Evolutionary conservation across 53 echinoderm and acorn worm genomes (phyloP).

Genomic region (Luidia sarsii): DNA sequence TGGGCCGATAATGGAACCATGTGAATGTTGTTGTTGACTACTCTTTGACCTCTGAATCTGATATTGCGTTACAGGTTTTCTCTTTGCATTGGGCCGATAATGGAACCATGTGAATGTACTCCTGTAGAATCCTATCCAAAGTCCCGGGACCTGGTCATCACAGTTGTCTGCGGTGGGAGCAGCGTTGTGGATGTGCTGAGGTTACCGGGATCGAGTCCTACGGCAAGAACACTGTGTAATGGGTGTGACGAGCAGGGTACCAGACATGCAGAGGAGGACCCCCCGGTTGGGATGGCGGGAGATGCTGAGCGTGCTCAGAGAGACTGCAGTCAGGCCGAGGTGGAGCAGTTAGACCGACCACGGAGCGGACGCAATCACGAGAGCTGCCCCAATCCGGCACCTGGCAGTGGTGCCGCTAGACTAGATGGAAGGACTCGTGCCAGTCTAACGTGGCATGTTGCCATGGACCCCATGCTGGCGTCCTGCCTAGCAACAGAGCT

Average conservation of each 20-base stretch:
- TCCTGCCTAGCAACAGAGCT: slow-evolving; percentile 67
- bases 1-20: no score
- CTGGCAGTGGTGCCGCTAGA: background rate
- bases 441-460: slow-evolving; percentile 1
- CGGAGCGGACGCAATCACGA: background rate
- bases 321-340: no score
- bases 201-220: background rate
- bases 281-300: no score
- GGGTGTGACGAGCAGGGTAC: no score
- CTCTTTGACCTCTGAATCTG: no score
- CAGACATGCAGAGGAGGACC: background rate
- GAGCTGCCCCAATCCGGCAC: background rate
- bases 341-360: background rate
- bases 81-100: no score
- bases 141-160: background rate
- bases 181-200: background rate
- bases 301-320: background rate
- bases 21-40: no score
- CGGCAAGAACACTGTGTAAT: no score
- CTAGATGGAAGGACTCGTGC: background rate
- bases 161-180: background rate
- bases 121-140: no score
- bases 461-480: slow-evolving; percentile 70
- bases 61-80: no score
- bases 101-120: no score